Base-by-base conservation (phyloP, 2,797 vertebrate genomes). In the Phaenicophaeus curvirostris region DNA sequence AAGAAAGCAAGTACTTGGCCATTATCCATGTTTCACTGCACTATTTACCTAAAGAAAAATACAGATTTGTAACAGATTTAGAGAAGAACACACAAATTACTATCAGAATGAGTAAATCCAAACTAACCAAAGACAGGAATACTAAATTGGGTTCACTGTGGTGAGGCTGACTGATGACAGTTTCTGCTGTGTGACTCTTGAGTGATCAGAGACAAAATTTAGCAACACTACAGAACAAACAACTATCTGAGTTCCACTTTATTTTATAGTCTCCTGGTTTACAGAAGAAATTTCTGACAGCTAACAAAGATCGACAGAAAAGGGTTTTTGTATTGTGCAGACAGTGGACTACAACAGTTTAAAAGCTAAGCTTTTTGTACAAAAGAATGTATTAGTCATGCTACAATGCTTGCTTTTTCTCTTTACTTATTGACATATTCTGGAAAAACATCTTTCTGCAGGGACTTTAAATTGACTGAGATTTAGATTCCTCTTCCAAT, bases 321-420 rank as follows among this genome's bases (percentile, higher is more conserved):
- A 2, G 24, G 30, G 3, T 6, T 6, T 7, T 5, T 37, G 4
- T 13, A 4, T 11, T 51, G 3, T 76, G 24, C 6, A 42, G 23
- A 33, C 3, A 44, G 39, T 37, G 13, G 65, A 46, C 12, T 35
- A 15, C 1, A 76, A 9, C 10, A 69, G 21, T n/a, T 66, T 58
- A 48, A 91, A 94, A 87, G 5, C 25, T 42, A 58, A 90, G 6
- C 14, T 5, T 4, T 79, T 85, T 54, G 15, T 35, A 35, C 2
- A 18, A 8, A 62, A 78, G 27, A 78, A 28, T 15, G 8, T 17
- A 44, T 61, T 44, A 58, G 57, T 61, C 6, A 21, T 63, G 21
- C 2, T 23, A 37, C 28, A 82, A 68, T 16, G n/a, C 8, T 62
- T 78, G 4, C 2, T 46, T 80, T 41, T 87, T 71, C 2, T 46